A percentile compares a stretch with the other conserved stretches of the same genome.
Conservation (phyloP, 2,888 invertebrate species). For the Meteorus cinctellus region DNA sequence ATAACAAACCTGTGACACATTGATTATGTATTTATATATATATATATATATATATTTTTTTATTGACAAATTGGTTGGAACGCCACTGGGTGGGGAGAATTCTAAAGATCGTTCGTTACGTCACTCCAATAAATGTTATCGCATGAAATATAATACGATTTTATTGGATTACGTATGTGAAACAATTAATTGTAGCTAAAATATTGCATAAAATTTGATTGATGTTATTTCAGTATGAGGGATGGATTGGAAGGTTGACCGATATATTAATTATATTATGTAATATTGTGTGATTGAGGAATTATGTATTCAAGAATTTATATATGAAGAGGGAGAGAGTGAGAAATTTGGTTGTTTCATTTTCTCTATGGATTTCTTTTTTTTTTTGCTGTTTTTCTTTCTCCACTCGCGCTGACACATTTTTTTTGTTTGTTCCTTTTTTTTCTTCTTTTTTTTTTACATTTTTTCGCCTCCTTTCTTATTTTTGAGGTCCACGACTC, state of each 20-base stretch:
- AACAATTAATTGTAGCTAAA: too few relatives aligned
- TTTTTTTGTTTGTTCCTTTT: background rate
- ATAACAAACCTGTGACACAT: too few relatives aligned
- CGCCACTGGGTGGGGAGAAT: too few relatives aligned
- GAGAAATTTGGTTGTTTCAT: constrained; percentile 25
- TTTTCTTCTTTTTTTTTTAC: constrained; percentile 6
- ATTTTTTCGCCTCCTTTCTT: background rate
- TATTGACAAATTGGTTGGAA: too few relatives aligned
- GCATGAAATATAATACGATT: too few relatives aligned
- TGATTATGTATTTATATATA: too few relatives aligned
- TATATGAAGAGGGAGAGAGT: constrained; percentile 29
- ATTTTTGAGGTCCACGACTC: constrained; percentile 47
- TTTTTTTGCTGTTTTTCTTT: background rate
- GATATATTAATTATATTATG: background rate
- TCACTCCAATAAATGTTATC: too few relatives aligned
- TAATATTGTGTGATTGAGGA: background rate
- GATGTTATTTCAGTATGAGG: too few relatives aligned
- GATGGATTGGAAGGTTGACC: background rate
- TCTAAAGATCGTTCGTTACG: too few relatives aligned
- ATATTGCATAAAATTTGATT: too few relatives aligned
- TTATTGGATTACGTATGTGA: too few relatives aligned
- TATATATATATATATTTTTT: too few relatives aligned
- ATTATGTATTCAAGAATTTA: background rate
- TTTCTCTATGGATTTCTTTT: constrained; percentile 5
- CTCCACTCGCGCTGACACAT: constrained; percentile 24